phyloP scores from a whole-genome alignment of 1,140 invertebrate genomes.

The Arion vulgaris region DNA sequence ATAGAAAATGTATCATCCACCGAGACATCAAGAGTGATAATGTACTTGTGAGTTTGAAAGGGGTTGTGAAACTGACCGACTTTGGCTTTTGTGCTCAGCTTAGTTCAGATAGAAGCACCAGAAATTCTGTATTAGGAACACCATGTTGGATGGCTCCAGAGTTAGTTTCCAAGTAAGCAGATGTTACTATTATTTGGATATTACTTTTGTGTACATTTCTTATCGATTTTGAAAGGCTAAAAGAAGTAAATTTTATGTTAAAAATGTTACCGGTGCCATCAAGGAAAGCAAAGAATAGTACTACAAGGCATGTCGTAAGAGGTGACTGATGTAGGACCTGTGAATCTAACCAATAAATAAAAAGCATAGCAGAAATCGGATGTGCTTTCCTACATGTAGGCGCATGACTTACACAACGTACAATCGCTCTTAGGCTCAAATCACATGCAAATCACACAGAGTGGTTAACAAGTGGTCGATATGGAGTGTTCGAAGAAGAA shows the following conservation, averaged over 20 bases:
- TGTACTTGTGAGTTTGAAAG: conserved; percentile 70
- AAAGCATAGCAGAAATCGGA: no score
- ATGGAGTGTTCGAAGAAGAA: no score
- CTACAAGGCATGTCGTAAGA: no score
- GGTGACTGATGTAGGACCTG: no score
- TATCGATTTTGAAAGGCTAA: not conserved
- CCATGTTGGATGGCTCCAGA: conserved; percentile 73
- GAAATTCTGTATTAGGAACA: conserved; percentile 72
- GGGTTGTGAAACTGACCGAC: conserved; percentile 72
- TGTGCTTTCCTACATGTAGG: no score
- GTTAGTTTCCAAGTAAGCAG: conserved; percentile 64
- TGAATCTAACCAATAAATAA: no score
- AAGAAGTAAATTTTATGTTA: not conserved
- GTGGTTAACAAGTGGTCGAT: no score
- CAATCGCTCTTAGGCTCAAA: no score
- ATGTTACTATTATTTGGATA: not conserved
- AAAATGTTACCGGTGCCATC: not conserved
- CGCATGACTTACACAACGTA: no score
- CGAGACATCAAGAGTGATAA: conserved; percentile 75
- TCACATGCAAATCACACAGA: no score
- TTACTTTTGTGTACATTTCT: not conserved
- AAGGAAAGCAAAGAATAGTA: no score
- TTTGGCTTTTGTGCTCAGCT: conserved; percentile 74
- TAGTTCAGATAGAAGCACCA: conserved; percentile 62
- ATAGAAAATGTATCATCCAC: conserved; percentile 98